Base-by-base conservation (phyloP, 92 coral and sea anemone genomes). In the Umimayanthus kanabou region DNA sequence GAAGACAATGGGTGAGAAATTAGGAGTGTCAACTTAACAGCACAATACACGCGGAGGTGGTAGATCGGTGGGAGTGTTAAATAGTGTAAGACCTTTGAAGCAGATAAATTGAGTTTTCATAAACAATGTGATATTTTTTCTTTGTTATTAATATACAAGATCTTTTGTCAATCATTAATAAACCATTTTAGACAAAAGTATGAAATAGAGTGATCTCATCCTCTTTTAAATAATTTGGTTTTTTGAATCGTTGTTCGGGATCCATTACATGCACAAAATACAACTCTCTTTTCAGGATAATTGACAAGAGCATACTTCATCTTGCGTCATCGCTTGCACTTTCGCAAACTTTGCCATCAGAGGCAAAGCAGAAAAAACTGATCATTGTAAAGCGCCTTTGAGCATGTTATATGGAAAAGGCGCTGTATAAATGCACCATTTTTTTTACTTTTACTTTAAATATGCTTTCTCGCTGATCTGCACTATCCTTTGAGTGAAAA, bases 1-100 rank as follows among this genome's bases (percentile, higher is more conserved):
- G 13, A 29, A 43, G 53, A 83, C 87, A 83, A 83, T 83, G 43
- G 87, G 87, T 71, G 87, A 69, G 87, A 45, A 83, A 83, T 83
- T 26, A 70, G 58, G 40, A 49, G 78, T 69, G 77, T 83, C 87
- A 83, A 83, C 43, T 67, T 25, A 45, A 29, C n/a, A 26, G 87
- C 66, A 71, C 45, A 43, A 82, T 82, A 70, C 70, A 1, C 39
- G 67, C 74, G 39, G 87, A 83, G 79, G 66, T 83, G 87, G 74
- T 26, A 25, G 78, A 45, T 70, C 53, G 39, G 77, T 23, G n/a
- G 25, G 26, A 72, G 77, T 83, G 87, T 66, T 82, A 67, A 70
- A 9, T 70, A 47, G 65, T 9, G 18, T 33, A 2, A 47, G 16
- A 53, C 42, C 43, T 49, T 82, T 69, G 76, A 28, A 23, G 77